Conservation (phyloP, 2,888 invertebrate genomes). For the Caenorhabditis sp. region DNA sequence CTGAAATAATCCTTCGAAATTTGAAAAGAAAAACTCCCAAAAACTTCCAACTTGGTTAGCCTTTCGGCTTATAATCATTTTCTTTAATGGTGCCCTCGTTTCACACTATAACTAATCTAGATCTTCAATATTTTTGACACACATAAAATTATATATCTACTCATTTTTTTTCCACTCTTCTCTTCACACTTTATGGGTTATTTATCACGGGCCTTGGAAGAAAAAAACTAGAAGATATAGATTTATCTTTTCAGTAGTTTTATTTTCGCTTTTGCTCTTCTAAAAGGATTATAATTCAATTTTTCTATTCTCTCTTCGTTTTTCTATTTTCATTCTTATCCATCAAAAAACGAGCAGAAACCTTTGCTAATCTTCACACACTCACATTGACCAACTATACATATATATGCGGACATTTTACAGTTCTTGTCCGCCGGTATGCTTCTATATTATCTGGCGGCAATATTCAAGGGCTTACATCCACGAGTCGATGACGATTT, state of each 20-base stretch:
- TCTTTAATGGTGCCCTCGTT: background rate
- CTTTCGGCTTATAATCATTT: too few relatives aligned
- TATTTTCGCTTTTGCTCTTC: conserved; percentile 16
- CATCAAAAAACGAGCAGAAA: too few relatives aligned
- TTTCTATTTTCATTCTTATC: too few relatives aligned
- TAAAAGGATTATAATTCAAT: conserved; percentile 45
- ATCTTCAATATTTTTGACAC: background rate
- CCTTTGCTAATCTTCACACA: conserved; percentile 15
- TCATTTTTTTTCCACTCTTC: background rate
- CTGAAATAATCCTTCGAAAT: too few relatives aligned
- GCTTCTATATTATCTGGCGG: conserved; percentile 71
- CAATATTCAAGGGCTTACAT: conserved; percentile 72
- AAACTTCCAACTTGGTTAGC: too few relatives aligned
- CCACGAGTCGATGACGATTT: conserved; percentile 72
- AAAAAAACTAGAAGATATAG: background rate
- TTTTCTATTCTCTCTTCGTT: conserved; percentile 31
- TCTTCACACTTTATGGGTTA: background rate
- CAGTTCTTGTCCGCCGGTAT: conserved; percentile 70
- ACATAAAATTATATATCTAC: background rate
- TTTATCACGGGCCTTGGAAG: background rate
- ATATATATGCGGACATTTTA: conserved; percentile 13
- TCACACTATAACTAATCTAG: background rate
- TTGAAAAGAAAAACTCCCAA: too few relatives aligned
- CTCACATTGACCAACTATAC: background rate
- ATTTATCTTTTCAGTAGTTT: background rate